phyloP scores from a whole-genome alignment of 2,113 vertebrate genomes.

The Paracyprichromis sp. region DNA sequence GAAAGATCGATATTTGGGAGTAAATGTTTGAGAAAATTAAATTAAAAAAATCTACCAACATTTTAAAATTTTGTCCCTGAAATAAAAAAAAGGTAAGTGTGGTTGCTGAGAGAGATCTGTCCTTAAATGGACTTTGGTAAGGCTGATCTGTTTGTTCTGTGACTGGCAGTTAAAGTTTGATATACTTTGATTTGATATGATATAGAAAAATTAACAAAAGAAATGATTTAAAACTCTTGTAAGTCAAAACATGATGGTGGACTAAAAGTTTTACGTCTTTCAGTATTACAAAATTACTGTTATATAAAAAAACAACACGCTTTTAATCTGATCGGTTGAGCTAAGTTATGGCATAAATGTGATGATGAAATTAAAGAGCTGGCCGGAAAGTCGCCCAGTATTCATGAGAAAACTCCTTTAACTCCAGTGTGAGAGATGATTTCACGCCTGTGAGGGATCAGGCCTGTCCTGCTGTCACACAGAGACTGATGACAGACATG shows the following conservation, averaged over 20 bases:
- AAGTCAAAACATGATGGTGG: neutral
- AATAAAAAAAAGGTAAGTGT: neutral
- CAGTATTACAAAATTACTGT: neutral
- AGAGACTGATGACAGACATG: neutral
- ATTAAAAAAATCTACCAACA: accelerated
- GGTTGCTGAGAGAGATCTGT: neutral
- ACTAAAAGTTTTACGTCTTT: accelerated
- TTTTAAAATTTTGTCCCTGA: neutral
- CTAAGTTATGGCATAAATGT: accelerated
- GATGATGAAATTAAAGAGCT: neutral
- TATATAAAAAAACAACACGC: accelerated
- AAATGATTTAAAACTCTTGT: accelerated
- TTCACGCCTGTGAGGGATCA: neutral
- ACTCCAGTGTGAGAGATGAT: neutral
- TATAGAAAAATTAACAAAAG: neutral
- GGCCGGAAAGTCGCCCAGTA: accelerated
- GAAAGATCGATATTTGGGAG: accelerated
- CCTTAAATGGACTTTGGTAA: neutral
- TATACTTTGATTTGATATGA: neutral
- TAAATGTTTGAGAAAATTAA: neutral
- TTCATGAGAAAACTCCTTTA: neutral
- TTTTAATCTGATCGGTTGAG: neutral
- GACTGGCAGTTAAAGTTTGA: neutral
- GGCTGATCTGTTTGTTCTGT: neutral
- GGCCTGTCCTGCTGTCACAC: neutral